phyloP scores from a whole-genome alignment of 2,113 vertebrate genomes.

The Lasiurus cinereus region DNA sequence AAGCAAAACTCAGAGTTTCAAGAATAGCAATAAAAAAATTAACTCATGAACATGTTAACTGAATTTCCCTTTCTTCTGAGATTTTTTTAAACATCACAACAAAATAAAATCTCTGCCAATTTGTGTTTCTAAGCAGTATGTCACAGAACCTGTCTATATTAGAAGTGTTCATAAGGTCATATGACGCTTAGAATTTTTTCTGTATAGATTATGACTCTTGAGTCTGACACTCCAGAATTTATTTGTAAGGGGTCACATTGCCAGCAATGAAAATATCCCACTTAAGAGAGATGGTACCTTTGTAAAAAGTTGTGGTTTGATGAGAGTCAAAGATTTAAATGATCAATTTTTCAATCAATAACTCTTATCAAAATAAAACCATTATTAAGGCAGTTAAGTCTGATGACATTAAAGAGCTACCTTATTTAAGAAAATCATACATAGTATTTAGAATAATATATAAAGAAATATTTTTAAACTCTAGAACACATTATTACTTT shows the following conservation, averaged over 20 bases:
- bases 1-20: constrained; percentile 43
- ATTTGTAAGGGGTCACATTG: not conserved
- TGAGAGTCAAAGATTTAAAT: not conserved
- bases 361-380: constrained; percentile 35
- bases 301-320: constrained; percentile 44
- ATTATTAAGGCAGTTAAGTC: constrained; percentile 1
- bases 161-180: not conserved
- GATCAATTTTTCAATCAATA: constrained; percentile 30
- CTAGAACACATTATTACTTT: not conserved
- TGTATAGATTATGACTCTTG: not conserved
- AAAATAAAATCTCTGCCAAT: constrained; percentile 34
- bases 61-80: not conserved
- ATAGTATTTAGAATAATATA: not conserved
- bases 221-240: not conserved
- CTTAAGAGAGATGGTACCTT: not conserved
- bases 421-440: constrained; percentile 47
- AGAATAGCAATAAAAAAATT: not conserved
- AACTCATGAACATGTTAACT: not conserved
- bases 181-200: not conserved
- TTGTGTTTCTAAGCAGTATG: not conserved
- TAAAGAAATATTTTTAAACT: constrained; percentile 38
- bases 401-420: not conserved
- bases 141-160: not conserved
- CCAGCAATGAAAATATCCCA: not conserved
- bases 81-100: not conserved